Conservation (phyloP, 2,113 vertebrate species). For the Percina caprodes region DNA sequence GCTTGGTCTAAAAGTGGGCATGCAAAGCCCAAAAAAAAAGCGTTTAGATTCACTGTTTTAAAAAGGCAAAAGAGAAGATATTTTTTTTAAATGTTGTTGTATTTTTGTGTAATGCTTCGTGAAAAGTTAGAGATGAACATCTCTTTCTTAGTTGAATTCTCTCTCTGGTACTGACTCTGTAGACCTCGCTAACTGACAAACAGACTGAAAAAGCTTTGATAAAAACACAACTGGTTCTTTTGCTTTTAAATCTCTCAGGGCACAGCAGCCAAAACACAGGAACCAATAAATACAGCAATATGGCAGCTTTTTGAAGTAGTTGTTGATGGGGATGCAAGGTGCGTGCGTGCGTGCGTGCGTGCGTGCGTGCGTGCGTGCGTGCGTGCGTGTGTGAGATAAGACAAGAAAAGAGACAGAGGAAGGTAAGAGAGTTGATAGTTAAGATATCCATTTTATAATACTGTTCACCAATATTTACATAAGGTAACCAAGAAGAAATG, state of each 20-base stretch:
- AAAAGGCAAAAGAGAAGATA: constrained; percentile 17
- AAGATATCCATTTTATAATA: too few species aligned
- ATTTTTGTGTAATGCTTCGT: constrained; percentile 27
- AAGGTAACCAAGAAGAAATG: too few species aligned
- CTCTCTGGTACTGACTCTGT: constrained; percentile 55
- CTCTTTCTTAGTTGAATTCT: constrained; percentile 55
- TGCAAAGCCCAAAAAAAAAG: not conserved
- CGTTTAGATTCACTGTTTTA: constrained; percentile 22
- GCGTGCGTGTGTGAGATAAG: constrained; percentile 5
- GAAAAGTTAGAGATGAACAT: constrained; percentile 44
- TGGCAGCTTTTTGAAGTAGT: constrained; percentile 72
- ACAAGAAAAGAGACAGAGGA: constrained; percentile 14
- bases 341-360: constrained; percentile 1
- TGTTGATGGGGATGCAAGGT: constrained; percentile 32
- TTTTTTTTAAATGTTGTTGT: constrained; percentile 38
- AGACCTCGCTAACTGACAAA: constrained; percentile 65
- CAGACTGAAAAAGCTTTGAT: constrained; percentile 69
- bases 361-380: not conserved
- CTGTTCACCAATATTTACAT: too few species aligned
- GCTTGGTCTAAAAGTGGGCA: constrained; percentile 34
- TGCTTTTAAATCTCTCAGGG: constrained; percentile 73
- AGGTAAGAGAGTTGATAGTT: constrained; percentile 29
- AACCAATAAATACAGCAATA: constrained; percentile 65
- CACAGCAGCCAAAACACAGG: constrained; percentile 69
- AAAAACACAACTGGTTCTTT: constrained; percentile 71